A percentile compares a stretch with the other conserved stretches of the same genome.
Evolutionary conservation across 2,888 invertebrate species (phyloP).

Genomic region (Mythimna vitellina): DNA sequence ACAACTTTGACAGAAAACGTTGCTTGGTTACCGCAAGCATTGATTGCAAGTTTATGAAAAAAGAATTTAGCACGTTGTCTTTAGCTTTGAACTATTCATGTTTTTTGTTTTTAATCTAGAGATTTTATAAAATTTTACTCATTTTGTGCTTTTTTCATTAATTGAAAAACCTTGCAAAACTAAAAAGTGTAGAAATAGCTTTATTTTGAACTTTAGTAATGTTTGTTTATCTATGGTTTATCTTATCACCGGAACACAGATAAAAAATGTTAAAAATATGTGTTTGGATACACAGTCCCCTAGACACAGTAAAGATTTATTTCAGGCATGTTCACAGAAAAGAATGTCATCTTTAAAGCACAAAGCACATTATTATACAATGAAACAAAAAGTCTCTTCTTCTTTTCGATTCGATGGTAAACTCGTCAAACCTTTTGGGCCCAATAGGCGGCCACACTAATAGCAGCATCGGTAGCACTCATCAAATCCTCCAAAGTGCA

Average conservation of each 20-base stretch:
- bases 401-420: no score
- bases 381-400: no score
- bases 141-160: no score
- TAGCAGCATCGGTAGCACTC: no score
- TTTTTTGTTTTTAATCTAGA: no score
- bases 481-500: no score
- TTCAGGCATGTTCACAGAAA: background rate
- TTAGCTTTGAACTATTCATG: background rate
- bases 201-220: constrained; percentile 6
- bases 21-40: constrained; percentile 53
- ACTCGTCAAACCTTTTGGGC: no score
- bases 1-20: constrained; percentile 56
- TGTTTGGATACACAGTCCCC: constrained; percentile 3
- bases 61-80: background rate
- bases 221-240: constrained; percentile 36
- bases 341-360: no score
- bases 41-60: background rate
- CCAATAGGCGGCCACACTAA: no score
- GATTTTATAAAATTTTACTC: no score
- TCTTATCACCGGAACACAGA: constrained; percentile 46
- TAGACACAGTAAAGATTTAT: background rate
- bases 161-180: background rate
- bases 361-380: no score
- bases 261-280: background rate
- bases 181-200: background rate